Base-by-base conservation (phyloP, 2,888 invertebrate genomes). In the Ochlodes sylvanus region DNA sequence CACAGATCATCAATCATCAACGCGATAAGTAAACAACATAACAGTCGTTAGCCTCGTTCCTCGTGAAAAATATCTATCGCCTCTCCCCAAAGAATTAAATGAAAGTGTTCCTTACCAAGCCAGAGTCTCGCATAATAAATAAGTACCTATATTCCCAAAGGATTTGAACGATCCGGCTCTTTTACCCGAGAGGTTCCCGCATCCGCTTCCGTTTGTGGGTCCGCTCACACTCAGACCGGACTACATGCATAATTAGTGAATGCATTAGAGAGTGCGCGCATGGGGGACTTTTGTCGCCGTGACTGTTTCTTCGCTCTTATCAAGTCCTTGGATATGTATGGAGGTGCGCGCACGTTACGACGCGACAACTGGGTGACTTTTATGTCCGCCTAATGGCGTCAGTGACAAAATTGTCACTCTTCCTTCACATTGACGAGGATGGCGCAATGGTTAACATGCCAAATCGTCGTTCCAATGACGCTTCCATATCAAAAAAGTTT, bases 181-280 rank as follows among this genome's bases (percentile, higher is more conserved):
- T 32, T 58, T 27, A 27, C 66, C 65, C 58, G 4, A 32, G 57
- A 60, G 60, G 60, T 41, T 7, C 7, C 12, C 7, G 12, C 57
- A 41, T 65, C 65, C 65, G 65, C 65, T 65, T 64, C 64, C 64
- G 64, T 56, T 38, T 34, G 44, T 63, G 27, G 14, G 21, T n/a
- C 27, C 50, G 57, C 64, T 55, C 47, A 38, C 57, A 58, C 57
- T 65, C 57, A 7, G 10, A 12, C 27, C 38, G 19, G 6, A n/a
- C n/a, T 38, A 32, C 47, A 60, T 58, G 60, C 58, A 65, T 65
- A 65, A 65, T 65, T 57, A 64, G 65, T 52, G 58, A 60, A 60
- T 66, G 54, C 52, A 60, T 66, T 61, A n/a, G n/a, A n/a, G n/a
- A n/a, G n/a, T n/a, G n/a, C n/a, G n/a, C n/a, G n/a, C n/a, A n/a